Percentiles rank a stretch among this genome's conserved stretches.
These are phyloP conservation scores for Mormyrops boulengeri DNA, from an alignment of 2,797 vertebrate genomes.

Conservation along the genomic window DNA sequence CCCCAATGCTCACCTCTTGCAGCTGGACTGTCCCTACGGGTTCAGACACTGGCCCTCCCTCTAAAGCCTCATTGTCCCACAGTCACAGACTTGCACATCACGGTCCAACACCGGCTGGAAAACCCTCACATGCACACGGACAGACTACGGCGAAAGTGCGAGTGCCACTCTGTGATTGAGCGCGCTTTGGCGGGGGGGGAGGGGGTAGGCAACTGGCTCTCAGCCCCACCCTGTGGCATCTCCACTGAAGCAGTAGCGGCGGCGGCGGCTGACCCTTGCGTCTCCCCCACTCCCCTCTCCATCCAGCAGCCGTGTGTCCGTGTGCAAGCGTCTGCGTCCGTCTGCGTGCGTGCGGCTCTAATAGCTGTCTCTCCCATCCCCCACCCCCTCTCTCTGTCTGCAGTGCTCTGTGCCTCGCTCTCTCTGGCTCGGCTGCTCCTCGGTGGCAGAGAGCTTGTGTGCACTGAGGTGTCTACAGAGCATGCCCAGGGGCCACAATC, in stretches of 20 bases:
- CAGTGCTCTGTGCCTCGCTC: constrained; percentile 99
- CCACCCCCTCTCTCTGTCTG: constrained; percentile 41
- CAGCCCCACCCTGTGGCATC: neutral
- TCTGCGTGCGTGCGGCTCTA: constrained; percentile 42
- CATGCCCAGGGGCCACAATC: constrained; percentile 96
- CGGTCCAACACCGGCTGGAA: neutral
- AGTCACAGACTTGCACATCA: neutral
- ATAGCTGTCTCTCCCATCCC: constrained; percentile 60
- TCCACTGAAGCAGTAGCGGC: neutral
- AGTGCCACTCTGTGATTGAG: neutral
- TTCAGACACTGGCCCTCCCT: neutral
- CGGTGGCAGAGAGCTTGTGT: constrained; percentile 99
- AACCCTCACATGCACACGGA: neutral
- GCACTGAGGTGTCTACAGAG: constrained; percentile 99
- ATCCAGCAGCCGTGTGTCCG: neutral
- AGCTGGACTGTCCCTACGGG: neutral
- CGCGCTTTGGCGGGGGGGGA: neutral
- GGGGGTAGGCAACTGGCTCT: neutral
- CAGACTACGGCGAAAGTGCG: neutral
- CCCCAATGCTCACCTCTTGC: neutral
- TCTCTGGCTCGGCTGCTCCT: constrained; percentile 99
- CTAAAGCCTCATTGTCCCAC: neutral
- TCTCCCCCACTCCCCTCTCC: neutral
- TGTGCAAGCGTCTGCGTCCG: constrained; percentile 21
- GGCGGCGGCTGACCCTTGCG: neutral